Evolutionary conservation across 2,888 invertebrate genomes (phyloP), one percentile per base, ranked within the genome.

Genomic region (Carabus problematicus): DNA sequence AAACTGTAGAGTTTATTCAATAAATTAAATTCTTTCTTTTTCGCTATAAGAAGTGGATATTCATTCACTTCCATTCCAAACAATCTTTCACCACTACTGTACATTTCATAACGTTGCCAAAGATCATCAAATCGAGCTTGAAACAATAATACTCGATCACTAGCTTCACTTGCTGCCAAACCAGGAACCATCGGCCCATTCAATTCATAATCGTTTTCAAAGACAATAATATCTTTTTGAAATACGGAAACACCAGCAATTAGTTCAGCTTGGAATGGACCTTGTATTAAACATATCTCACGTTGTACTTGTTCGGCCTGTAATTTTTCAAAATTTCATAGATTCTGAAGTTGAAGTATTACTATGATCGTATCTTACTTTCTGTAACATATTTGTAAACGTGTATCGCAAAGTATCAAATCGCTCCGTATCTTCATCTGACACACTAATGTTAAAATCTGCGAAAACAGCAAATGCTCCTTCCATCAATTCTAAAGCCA

Each of bases 121-220:
- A 96, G 81, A 58, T 93, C 92, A 77, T 95, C 94, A 77, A 95
- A 94, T 72, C 89, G 87, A 73, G 88, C 88, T 84, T 93, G 92
- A 77, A 92, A 93, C 73, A 90, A 80, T 64, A 92, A 84, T 4
- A 90, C 88, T 73, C 91, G 87, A 79, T 94, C 94, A 74, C 93
- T 93, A 16, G 95, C 95, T 81, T 95, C 95, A 74, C 91, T 87
- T 0, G 95, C 94, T 0, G 90, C 83, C 39, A 96, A 85, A 1
- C 93, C 94, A 4, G 91, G 88, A 0, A 91, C 87, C 94, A 95
- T 92, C 0, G 96, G 96, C 0, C 96, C 96, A 76, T 86, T 88
- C n/a, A 82, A 76, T 12, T 91, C 90, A 77, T 89, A 93, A 75
- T 93, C 92, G 0, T 77, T 77, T 76, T 92, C 90, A 76, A 93